phyloP scores from a whole-genome alignment of 1,140 invertebrate species.

The Aethina tumida region DNA sequence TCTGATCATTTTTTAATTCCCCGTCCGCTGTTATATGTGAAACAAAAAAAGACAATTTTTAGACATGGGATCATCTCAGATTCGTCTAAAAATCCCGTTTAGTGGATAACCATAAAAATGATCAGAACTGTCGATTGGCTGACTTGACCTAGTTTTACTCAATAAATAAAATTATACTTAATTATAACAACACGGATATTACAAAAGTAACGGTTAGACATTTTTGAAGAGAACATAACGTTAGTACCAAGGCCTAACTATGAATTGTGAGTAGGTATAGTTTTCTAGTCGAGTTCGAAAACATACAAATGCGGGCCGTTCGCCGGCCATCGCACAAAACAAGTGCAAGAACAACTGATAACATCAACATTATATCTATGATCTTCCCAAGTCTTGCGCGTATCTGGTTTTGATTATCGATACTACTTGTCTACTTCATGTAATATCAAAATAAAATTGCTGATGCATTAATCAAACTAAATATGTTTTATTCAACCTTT shows the following conservation, averaged over 20 bases:
- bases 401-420: conserved; percentile 25
- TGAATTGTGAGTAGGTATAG: conserved; percentile 18
- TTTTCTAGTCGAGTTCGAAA: conserved; percentile 21
- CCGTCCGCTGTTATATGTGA: too few species aligned
- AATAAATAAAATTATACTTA: too few species aligned
- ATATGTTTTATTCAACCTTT: conserved; percentile 4
- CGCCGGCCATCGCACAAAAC: conserved; percentile 20
- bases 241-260: conserved; percentile 22
- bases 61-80: too few species aligned
- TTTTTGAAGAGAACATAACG: neutral
- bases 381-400: conserved; percentile 31
- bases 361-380: too few species aligned
- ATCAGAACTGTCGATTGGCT: too few species aligned
- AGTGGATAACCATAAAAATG: too few species aligned
- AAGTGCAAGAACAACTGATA: conserved; percentile 24
- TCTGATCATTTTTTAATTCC: too few species aligned
- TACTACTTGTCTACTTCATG: conserved; percentile 31
- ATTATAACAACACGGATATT: too few species aligned
- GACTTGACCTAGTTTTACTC: too few species aligned
- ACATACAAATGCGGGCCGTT: conserved; percentile 17
- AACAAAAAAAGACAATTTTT: too few species aligned
- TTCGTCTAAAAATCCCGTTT: too few species aligned
- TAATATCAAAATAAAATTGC: conserved; percentile 31
- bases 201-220: too few species aligned
- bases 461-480: conserved; percentile 24